These are phyloP conservation scores for Hydrolagus colliei DNA, from an alignment of 2,797 vertebrate species.

Conservation along the genomic window DNA sequence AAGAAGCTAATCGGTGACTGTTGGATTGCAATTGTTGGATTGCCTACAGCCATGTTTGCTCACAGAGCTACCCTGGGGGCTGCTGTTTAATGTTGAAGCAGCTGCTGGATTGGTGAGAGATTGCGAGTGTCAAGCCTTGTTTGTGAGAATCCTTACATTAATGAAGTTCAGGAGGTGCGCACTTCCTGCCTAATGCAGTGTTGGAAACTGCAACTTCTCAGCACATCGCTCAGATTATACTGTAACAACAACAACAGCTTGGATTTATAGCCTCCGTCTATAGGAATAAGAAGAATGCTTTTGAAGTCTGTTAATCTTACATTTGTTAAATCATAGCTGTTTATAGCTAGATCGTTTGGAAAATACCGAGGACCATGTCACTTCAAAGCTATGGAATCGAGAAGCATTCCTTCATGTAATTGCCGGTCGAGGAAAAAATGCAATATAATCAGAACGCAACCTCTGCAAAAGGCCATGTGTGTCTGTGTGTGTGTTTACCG, in stretches of 20 bases:
- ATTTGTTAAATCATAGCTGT: slow-evolving; percentile 53
- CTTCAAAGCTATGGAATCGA: not conserved
- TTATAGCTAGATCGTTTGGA: slow-evolving; percentile 56
- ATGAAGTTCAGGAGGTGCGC: slow-evolving; percentile 69
- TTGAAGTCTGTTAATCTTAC: slow-evolving; percentile 60
- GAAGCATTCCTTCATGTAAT: slow-evolving; percentile 4
- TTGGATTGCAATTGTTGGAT: slow-evolving; percentile 48
- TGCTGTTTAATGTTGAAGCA: slow-evolving; percentile 62
- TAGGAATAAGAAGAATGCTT: slow-evolving; percentile 46
- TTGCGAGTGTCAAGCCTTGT: slow-evolving; percentile 49
- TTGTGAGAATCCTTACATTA: slow-evolving; percentile 72
- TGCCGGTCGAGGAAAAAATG: slow-evolving; percentile 20
- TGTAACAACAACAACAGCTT: no score
- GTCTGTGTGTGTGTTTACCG: no score
- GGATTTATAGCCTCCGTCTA: slow-evolving; percentile 59
- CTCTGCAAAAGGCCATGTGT: not conserved
- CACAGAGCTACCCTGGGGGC: slow-evolving; percentile 56
- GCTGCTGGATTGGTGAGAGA: slow-evolving; percentile 56
- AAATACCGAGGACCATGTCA: slow-evolving; percentile 32
- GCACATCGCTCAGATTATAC: slow-evolving; percentile 55
- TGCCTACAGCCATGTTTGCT: slow-evolving; percentile 56
- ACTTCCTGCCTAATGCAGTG: slow-evolving; percentile 52
- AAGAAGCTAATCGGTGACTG: slow-evolving; percentile 40
- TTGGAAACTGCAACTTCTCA: slow-evolving; percentile 60
- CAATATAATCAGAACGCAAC: not conserved